phyloP scores from a whole-genome alignment of 1,140 invertebrate genomes.

The Aethina tumida region DNA sequence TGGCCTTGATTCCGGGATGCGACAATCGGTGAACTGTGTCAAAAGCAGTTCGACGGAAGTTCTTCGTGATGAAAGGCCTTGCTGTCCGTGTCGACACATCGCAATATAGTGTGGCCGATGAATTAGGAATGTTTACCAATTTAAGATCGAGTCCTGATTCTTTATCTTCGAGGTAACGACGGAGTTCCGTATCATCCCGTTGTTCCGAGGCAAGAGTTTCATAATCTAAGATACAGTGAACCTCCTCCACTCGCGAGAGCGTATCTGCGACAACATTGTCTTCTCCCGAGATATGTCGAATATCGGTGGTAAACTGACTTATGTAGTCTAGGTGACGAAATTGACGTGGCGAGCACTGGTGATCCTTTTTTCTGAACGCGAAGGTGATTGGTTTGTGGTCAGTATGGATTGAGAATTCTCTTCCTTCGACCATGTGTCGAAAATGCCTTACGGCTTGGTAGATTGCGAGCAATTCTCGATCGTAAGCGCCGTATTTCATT shows the following conservation, averaged over 20 bases:
- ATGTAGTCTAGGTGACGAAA: conserved; percentile 28
- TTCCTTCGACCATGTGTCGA: conserved; percentile 25
- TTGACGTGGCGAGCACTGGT: conserved; percentile 25
- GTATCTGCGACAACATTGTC: conserved; percentile 28
- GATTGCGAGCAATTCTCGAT: conserved; percentile 39
- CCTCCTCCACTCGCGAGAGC: conserved; percentile 22
- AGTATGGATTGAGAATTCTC: conserved; percentile 29
- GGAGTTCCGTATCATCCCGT: too few relatives aligned
- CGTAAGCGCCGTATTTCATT: conserved; percentile 34
- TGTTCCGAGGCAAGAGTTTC: conserved; percentile 4
- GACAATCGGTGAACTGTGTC: too few relatives aligned
- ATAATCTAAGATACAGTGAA: conserved; percentile 19
- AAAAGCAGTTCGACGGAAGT: too few relatives aligned
- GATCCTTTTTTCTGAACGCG: conserved; percentile 25
- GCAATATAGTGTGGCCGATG: too few relatives aligned
- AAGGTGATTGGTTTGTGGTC: conserved; percentile 36
- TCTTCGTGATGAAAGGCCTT: too few relatives aligned
- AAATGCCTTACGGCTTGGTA: conserved; percentile 33
- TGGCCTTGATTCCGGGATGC: too few relatives aligned
- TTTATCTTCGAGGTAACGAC: too few relatives aligned
- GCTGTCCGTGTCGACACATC: too few relatives aligned
- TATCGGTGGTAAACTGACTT: conserved; percentile 30
- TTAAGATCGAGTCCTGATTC: too few relatives aligned
- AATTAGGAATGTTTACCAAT: too few relatives aligned
- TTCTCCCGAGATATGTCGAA: conserved; percentile 28